These are phyloP conservation scores for Acropora yongei DNA, from an alignment of 64 coral and sea anemone genomes.

Conservation along the genomic window DNA sequence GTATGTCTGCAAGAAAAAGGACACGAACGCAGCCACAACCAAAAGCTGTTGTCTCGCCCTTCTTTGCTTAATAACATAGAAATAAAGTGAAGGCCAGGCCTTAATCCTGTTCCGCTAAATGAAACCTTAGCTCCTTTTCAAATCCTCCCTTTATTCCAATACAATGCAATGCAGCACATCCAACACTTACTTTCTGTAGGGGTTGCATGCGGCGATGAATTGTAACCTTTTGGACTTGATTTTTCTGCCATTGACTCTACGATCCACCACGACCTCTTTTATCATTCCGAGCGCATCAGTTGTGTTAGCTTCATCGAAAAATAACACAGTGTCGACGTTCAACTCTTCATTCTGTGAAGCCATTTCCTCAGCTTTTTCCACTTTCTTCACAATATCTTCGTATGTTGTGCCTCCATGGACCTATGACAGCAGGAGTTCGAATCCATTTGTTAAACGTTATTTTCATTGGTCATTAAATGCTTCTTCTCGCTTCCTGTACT, in stretches of 20 bases:
- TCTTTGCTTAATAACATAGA: too few relatives aligned
- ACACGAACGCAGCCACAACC: too few relatives aligned
- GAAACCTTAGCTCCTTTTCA: too few relatives aligned
- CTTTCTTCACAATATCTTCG: slow-evolving; percentile 70
- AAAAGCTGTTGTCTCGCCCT: too few relatives aligned
- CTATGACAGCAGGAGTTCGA: not conserved
- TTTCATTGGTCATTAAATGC: not conserved
- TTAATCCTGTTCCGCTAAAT: too few relatives aligned
- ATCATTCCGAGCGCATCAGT: slow-evolving; percentile 77
- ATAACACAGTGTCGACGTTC: slow-evolving; percentile 61
- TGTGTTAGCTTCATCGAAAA: slow-evolving; percentile 84
- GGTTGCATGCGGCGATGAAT: slow-evolving; percentile 70
- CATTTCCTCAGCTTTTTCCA: slow-evolving; percentile 58
- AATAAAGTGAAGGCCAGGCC: too few relatives aligned
- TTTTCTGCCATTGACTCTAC: slow-evolving; percentile 66
- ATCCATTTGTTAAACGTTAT: not conserved
- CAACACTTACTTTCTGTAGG: too few relatives aligned
- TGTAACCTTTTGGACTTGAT: slow-evolving; percentile 23
- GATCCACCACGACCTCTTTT: slow-evolving; percentile 82
- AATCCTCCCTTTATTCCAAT: too few relatives aligned
- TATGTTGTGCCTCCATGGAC: slow-evolving; percentile 77
- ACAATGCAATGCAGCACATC: too few relatives aligned
- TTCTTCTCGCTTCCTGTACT: too few relatives aligned
- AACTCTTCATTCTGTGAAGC: slow-evolving; percentile 30
- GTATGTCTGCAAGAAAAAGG: slow-evolving; percentile 57